phyloP scores from a whole-genome alignment of 2,888 invertebrate species.

The Drosophila multiciliata region DNA sequence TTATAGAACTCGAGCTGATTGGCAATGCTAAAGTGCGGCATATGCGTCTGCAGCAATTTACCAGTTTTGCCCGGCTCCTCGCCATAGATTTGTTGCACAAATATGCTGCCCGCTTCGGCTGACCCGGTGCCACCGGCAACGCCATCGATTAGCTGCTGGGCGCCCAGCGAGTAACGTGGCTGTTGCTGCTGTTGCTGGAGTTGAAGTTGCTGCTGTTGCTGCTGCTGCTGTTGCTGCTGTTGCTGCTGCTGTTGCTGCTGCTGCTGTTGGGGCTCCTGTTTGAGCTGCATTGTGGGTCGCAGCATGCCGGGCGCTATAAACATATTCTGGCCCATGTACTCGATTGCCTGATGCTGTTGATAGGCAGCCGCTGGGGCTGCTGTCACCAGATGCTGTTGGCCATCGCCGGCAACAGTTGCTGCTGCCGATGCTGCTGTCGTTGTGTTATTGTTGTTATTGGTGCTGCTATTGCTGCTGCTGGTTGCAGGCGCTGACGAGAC shows the following conservation, averaged over 20 bases:
- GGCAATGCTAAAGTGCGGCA: constrained; percentile 82
- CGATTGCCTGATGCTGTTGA: constrained; percentile 80
- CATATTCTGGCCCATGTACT: constrained; percentile 84
- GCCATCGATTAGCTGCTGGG: constrained; percentile 63
- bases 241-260: constrained; percentile 67
- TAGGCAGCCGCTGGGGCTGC: constrained; percentile 66
- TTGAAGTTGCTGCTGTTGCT: constrained; percentile 58
- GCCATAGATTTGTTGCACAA: constrained; percentile 83
- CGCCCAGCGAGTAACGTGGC: constrained; percentile 63
- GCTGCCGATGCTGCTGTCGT: constrained; percentile 55
- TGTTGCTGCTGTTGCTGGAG: constrained; percentile 63
- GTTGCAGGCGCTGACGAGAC: constrained; percentile 59
- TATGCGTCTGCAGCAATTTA: constrained; percentile 81
- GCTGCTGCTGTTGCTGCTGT: constrained; percentile 65
- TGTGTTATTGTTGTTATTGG: constrained; percentile 44
- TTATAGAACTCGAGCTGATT: constrained; percentile 84
- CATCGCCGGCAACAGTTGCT: constrained; percentile 40
- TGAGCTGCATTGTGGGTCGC: constrained; percentile 75
- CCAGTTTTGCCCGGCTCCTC: constrained; percentile 73
- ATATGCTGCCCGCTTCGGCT: constrained; percentile 81
- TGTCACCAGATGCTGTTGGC: constrained; percentile 54
- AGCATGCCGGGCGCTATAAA: constrained; percentile 82
- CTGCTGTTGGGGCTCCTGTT: constrained; percentile 68
- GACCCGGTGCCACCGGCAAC: constrained; percentile 58
- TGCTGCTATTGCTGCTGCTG: constrained; percentile 50